Percentiles rank a stretch among this genome's conserved stretches.
Conservation (phyloP, 2,888 invertebrate genomes). For the Chaitophorus viminalis region DNA sequence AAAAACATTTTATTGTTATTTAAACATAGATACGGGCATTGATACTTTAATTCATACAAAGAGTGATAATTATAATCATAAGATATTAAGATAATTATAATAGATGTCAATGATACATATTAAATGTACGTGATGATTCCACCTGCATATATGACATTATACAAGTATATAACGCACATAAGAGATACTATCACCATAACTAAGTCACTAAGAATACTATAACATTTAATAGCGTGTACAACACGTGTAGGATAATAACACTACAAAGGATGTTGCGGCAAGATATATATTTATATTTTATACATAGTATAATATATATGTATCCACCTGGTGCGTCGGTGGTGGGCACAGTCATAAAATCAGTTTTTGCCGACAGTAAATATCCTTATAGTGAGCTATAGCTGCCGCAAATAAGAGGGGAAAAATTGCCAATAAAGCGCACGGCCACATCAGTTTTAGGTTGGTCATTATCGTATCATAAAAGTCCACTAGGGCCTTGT, state of each 20-base stretch:
- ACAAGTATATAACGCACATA: too few species aligned
- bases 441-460: slow-evolving; percentile 13
- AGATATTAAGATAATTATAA: too few species aligned
- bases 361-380: slow-evolving; percentile 32
- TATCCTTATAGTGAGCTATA: background rate
- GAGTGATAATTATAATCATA: too few species aligned
- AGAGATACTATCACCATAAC: too few species aligned
- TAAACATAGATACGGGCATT: background rate
- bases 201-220: background rate
- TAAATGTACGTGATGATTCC: background rate
- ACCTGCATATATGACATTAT: background rate
- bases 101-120: background rate
- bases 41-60: background rate
- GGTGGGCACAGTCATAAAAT: slow-evolving; percentile 43
- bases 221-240: background rate
- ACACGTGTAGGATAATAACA: background rate
- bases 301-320: too few species aligned
- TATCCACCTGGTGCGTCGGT: background rate
- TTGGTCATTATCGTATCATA: slow-evolving; percentile 55
- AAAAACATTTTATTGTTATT: too few species aligned
- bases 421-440: slow-evolving; percentile 40
- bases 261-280: background rate
- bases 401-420: background rate
- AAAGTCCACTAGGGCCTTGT: slow-evolving; percentile 52
- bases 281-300: too few species aligned